Conservation (phyloP, 2,888 invertebrate species). For the Acronicta leporina region DNA sequence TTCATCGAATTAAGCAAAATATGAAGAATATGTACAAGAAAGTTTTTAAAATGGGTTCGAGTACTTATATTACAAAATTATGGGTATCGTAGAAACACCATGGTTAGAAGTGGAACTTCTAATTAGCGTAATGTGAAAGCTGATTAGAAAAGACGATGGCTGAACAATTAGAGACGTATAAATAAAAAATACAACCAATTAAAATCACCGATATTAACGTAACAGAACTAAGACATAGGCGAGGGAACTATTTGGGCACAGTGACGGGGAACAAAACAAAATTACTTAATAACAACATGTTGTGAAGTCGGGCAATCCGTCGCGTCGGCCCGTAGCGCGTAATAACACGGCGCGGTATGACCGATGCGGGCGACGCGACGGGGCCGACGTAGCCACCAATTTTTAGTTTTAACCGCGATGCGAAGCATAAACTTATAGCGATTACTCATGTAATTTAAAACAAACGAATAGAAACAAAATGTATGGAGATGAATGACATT, state of each 20-base stretch:
- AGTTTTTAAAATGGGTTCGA: background rate
- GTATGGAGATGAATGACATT: too few relatives aligned
- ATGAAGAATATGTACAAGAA: too few relatives aligned
- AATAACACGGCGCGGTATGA: constrained; percentile 49
- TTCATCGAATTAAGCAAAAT: too few relatives aligned
- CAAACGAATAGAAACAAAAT: too few relatives aligned
- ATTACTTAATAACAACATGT: constrained; percentile 61
- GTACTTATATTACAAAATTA: too few relatives aligned
- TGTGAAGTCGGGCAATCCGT: constrained; percentile 57
- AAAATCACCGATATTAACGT: constrained; percentile 25
- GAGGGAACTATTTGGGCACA: constrained; percentile 35
- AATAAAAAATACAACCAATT: constrained; percentile 35
- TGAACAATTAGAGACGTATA: constrained; percentile 19
- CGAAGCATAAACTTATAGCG: constrained; percentile 21
- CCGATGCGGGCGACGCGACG: constrained; percentile 56
- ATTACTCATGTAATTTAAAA: background rate
- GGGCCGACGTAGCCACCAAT: constrained; percentile 50
- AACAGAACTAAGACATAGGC: constrained; percentile 28
- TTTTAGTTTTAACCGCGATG: constrained; percentile 46
- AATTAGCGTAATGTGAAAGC: background rate
- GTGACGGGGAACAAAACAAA: constrained; percentile 54
- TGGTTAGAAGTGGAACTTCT: too few relatives aligned
- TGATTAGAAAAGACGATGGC: background rate
- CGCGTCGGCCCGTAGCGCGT: constrained; percentile 47
- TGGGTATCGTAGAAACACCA: too few relatives aligned